Evolutionary conservation across 2,888 invertebrate species (phyloP).

Genomic region (Molorchus minor): DNA sequence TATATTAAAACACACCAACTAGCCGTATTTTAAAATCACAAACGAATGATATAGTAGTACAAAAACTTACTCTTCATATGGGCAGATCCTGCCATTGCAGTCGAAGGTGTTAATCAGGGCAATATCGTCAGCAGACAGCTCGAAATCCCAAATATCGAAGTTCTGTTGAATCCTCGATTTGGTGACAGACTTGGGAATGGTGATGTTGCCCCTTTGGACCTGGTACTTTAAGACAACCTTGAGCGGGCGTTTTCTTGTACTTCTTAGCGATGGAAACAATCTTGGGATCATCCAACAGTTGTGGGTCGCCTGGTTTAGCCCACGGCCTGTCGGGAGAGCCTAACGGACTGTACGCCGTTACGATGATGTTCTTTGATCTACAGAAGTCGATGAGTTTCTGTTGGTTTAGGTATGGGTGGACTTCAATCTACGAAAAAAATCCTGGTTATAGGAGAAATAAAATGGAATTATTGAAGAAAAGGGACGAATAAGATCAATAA

Average conservation of each 20-base stretch:
- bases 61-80: slow-evolving; percentile 68
- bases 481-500: no score
- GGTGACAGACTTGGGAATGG: slow-evolving; percentile 85
- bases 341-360: slow-evolving; percentile 88
- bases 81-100: slow-evolving; percentile 74
- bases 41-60: no score
- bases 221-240: slow-evolving; percentile 73
- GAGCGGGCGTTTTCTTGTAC: slow-evolving; percentile 74
- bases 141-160: slow-evolving; percentile 79
- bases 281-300: slow-evolving; percentile 76
- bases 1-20: no score
- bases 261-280: slow-evolving; percentile 70
- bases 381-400: slow-evolving; percentile 75
- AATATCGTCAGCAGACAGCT: slow-evolving; percentile 72
- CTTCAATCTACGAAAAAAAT: slow-evolving; percentile 71
- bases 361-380: slow-evolving; percentile 69
- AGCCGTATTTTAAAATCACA: not conserved
- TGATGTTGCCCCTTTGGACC: slow-evolving; percentile 71
- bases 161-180: slow-evolving; percentile 74
- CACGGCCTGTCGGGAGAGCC: slow-evolving; percentile 87
- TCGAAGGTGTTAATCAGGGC: slow-evolving; percentile 73
- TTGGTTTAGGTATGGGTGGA: slow-evolving; percentile 83
- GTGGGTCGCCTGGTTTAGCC: slow-evolving; percentile 77
- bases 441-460: no score
- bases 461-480: no score